phyloP scores from a whole-genome alignment of 1,140 invertebrate genomes.

The Monochamus saltuarius region DNA sequence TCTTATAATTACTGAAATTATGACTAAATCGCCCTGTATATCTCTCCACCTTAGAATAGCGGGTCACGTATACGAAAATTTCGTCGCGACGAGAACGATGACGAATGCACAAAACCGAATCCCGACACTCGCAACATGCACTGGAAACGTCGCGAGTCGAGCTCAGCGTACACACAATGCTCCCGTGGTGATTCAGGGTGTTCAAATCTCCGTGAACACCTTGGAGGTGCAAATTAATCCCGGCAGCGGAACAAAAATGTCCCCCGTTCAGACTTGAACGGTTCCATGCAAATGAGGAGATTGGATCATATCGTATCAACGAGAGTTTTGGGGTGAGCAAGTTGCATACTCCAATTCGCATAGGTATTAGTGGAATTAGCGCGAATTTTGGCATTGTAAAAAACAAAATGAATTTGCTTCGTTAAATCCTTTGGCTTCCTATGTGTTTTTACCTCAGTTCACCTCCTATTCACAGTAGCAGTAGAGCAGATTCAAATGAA shows the following conservation, averaged over 20 bases:
- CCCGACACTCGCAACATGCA: constrained; percentile 1
- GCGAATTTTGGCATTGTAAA: no score
- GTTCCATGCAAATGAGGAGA: constrained; percentile 37
- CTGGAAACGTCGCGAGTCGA: constrained; percentile 5
- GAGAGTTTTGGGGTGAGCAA: constrained; percentile 6
- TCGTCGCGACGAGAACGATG: no score
- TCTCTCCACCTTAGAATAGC: no score
- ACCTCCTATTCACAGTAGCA: no score
- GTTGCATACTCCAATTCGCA: constrained; percentile 13
- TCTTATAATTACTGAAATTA: no score
- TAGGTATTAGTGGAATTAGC: constrained; percentile 8
- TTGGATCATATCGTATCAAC: constrained; percentile 26
- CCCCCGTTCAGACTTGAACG: constrained; percentile 40
- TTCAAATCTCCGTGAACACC: constrained; percentile 44
- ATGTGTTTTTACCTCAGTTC: no score
- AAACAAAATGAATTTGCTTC: no score
- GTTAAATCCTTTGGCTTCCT: no score
- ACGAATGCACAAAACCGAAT: no score
- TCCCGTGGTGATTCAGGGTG: constrained; percentile 33
- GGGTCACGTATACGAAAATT: no score
- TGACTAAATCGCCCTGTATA: no score
- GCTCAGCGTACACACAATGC: constrained; percentile 7
- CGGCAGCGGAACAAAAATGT: constrained; percentile 40
- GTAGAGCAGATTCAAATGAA: no score
- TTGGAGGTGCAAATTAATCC: constrained; percentile 46